Percentiles rank a stretch among this genome's conserved stretches.
phyloP scores from a whole-genome alignment of 2,888 invertebrate species.

The Acanthoscelides obtectus region DNA sequence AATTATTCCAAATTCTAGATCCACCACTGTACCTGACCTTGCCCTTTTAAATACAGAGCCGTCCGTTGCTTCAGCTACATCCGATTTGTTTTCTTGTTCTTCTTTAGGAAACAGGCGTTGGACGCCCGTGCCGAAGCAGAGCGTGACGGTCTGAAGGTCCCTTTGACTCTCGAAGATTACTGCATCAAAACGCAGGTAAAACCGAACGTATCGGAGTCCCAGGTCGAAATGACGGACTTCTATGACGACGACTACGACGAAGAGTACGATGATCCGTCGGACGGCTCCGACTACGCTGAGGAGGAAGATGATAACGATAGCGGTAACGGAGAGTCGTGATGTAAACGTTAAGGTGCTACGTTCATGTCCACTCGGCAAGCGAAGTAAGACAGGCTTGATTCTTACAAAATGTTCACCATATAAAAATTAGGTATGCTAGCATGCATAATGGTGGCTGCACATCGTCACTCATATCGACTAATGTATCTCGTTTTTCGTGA shows the following conservation, averaged over 20 bases:
- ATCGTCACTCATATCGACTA: too few relatives aligned
- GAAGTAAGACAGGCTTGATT: too few relatives aligned
- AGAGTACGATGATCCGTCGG: conserved; percentile 55
- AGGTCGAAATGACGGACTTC: conserved; percentile 90
- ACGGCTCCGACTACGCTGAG: conserved; percentile 65
- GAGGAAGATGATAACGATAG: conserved; percentile 82
- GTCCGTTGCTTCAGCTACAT: too few relatives aligned
- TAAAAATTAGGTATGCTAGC: too few relatives aligned
- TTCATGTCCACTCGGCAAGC: not conserved
- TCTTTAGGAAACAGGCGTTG: conserved; percentile 87
- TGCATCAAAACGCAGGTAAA: conserved; percentile 92
- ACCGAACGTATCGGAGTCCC: conserved; percentile 73
- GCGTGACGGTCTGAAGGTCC: conserved; percentile 94
- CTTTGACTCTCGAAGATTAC: conserved; percentile 96
- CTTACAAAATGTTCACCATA: too few relatives aligned
- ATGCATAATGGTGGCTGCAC: too few relatives aligned
- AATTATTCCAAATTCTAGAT: too few relatives aligned
- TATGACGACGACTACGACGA: conserved; percentile 94
- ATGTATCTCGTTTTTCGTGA: too few relatives aligned
- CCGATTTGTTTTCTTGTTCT: too few relatives aligned
- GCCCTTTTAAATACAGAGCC: too few relatives aligned
- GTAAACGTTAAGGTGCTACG: conserved; percentile 9
- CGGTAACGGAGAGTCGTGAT: conserved; percentile 90
- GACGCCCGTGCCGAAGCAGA: conserved; percentile 93
- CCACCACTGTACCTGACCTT: too few relatives aligned